Base-by-base conservation (phyloP, 2,113 vertebrate species). In the Junco hyemalis region DNA sequence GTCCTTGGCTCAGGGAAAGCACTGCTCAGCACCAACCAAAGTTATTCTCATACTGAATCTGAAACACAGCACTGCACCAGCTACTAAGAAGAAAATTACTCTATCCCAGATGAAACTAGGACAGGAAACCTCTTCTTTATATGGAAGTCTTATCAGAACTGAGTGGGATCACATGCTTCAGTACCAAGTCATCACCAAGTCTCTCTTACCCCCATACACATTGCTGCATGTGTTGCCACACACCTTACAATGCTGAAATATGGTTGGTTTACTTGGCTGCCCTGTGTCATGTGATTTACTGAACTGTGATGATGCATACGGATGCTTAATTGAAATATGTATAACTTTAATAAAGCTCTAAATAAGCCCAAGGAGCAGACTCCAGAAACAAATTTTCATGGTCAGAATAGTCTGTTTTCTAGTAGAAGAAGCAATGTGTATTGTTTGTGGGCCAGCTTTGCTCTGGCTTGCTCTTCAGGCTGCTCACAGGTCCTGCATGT, bases 401-500 rank as follows among this genome's bases (percentile, higher is more conserved):
- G 59, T 79, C 31, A 77, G 26, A 70, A 35, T 47, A 42, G 42
- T 47, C 24, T 74, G 0, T 40, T 89, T 87, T 53, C 35, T 47
- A 24, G 15, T 14, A 24, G 5, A 18, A 64, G 77, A 14, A 71
- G 14, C 12, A 38, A 26, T 2, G 9, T 2, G 0, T 18, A 21
- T 31, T 21, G 16, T n/a, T 25, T 36, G 20, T 26, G 48, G 51
- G n/a, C 7, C 29, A 53, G 57, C 14, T 61, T 40, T 51, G 31
- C 23, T 33, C 42, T 57, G 45, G 18, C 6, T 33, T 76, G 60
- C 24, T 53, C 2, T 8, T 57, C 47, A 74, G 65, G 36, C 60
- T 38, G 29, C 14, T 60, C 57, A 14, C 0, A 6, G 45, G 15
- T 57, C 11, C 45, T 0, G 3, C 0, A 2, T 8, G 11, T 0